Percentiles rank a stretch among this genome's conserved stretches.
These are phyloP conservation scores for Empidonax traillii DNA, from an alignment of 2,113 vertebrate species.

Conservation along the genomic window DNA sequence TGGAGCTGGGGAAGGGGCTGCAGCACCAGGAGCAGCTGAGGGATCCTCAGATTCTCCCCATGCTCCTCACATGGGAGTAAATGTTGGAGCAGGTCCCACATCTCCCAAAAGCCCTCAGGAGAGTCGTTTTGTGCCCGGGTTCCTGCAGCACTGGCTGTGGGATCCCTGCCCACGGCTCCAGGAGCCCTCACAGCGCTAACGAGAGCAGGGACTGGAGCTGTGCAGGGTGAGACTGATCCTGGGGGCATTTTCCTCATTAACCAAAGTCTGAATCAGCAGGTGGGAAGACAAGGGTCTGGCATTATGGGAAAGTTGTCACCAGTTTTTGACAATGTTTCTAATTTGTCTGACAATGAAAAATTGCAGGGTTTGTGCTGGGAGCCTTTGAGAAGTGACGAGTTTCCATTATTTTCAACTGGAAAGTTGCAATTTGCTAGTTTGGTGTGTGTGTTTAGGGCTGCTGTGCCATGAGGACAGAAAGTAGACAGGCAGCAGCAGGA, in stretches of 20 bases:
- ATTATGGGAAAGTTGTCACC: accelerated
- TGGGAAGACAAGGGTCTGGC: background rate
- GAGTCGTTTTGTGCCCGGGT: accelerated
- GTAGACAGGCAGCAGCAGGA: background rate
- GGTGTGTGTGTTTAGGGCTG: background rate
- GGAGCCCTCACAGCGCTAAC: background rate
- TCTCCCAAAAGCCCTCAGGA: background rate
- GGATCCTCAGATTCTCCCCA: background rate
- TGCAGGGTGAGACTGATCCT: background rate
- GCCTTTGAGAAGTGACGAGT: background rate
- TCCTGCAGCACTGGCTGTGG: background rate
- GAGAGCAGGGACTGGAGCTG: background rate
- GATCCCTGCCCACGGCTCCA: background rate
- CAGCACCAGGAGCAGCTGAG: too few relatives aligned
- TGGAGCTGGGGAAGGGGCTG: too few relatives aligned
- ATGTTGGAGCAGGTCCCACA: accelerated
- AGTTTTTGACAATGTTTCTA: background rate
- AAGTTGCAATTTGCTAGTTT: background rate
- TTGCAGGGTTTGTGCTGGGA: background rate
- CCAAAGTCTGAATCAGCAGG: background rate
- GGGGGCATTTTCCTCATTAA: background rate
- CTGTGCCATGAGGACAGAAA: background rate
- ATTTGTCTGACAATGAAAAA: background rate
- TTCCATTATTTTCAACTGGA: background rate
- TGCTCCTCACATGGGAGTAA: accelerated